Percentiles rank a stretch among this genome's conserved stretches.
Evolutionary conservation across 2,888 invertebrate species (phyloP).

Genomic region (Apotomis turbidana): DNA sequence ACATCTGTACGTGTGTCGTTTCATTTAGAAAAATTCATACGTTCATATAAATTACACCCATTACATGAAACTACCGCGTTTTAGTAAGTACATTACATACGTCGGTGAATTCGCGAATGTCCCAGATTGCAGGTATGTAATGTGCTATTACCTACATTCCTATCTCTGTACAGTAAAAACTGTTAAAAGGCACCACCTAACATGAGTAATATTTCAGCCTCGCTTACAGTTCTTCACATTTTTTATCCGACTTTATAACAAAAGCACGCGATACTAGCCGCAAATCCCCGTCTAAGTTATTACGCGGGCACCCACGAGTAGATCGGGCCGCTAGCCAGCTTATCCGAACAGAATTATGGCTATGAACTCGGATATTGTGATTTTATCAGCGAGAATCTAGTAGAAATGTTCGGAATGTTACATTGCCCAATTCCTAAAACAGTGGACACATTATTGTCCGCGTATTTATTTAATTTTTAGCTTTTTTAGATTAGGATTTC

Average conservation of each 20-base stretch:
- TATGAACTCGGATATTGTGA: neutral
- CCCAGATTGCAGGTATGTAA: no score
- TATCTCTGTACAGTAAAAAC: neutral
- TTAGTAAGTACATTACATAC: no score
- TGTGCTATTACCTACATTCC: no score
- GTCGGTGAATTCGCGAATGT: no score
- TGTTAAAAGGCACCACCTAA: neutral
- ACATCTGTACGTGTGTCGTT: no score
- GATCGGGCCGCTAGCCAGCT: constrained; percentile 2
- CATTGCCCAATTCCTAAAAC: no score
- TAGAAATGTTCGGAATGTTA: neutral
- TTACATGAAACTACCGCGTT: no score
- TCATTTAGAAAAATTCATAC: no score
- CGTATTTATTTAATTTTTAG: no score
- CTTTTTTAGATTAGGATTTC: no score
- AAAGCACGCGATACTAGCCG: constrained; percentile 1
- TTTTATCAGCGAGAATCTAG: constrained; percentile 6
- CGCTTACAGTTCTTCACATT: neutral
- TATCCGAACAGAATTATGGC: constrained; percentile 8
- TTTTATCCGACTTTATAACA: neutral
- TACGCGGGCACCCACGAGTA: neutral
- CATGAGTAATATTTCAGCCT: neutral
- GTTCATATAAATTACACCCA: no score
- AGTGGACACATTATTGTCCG: no score
- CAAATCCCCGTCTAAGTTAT: constrained; percentile 4